Evolutionary conservation across 2,113 vertebrate species (phyloP), one percentile per base, ranked within the genome.

Genomic region (Notothenia rossii): DNA sequence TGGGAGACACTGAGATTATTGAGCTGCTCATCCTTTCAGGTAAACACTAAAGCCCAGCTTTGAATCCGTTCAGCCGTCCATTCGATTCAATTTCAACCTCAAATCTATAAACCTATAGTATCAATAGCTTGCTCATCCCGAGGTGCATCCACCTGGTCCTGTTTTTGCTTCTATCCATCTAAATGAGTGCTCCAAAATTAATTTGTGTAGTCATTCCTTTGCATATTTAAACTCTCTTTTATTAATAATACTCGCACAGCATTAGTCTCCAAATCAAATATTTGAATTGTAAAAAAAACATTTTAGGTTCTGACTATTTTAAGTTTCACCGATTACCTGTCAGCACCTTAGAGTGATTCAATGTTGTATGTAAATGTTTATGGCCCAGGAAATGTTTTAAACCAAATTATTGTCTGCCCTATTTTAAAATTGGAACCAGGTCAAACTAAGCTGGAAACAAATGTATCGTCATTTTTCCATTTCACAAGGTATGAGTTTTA

Each of bases 21-120:
- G 98, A 99, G 91, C 96, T 99, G 87, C 98, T 99, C 95, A 96
- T 99, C 95, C 95, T 99, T 93, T 99, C 98, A 96, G 98, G 98
- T 99, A 96, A 86, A 82, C 56, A 46, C 72, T n/a, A 3, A 25
- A 72, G 25, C 17, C 2, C 22, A 11, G 36, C 51, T 12, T 3
- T 74, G 11, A 49, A 46, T 54, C 33, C 22, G 3, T 45, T 58
- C 36, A 20, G 15, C 29, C 12, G 11, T 60, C 17, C 1, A 1
- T 73, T 77, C 12, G 0, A 45, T 64, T 64, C 12, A 7, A 78
- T 50, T 71, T 66, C 15, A 33, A 36, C 11, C 50, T n/a, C 18
- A 68, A 60, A 49, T 20, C 7, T 2, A 3, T 33, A 18, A 33
- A 29, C 45, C 14, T 54, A 14, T 9, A 10, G 7, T 33, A 59